A percentile compares a stretch with the other conserved stretches of the same genome.
phyloP scores from a whole-genome alignment of 2,888 invertebrate species.

The Kryphioiulus occultus region DNA sequence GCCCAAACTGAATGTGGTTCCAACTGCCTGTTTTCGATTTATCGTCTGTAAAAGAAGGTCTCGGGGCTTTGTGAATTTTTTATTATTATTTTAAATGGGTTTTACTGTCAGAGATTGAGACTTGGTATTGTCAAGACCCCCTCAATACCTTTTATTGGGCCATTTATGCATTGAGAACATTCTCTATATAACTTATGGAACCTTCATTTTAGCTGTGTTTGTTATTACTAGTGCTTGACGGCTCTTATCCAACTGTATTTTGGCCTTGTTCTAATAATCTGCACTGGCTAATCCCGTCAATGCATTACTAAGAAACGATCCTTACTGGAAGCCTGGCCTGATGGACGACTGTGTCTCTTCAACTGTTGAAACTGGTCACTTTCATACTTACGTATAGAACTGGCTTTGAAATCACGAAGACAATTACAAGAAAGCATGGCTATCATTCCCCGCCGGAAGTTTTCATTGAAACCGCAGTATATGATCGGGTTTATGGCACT shows the following conservation, averaged over 20 bases:
- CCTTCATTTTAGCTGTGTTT: neutral
- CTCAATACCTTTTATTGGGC: neutral
- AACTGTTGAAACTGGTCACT: neutral
- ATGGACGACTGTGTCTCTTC: neutral
- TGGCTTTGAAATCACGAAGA: slow-evolving; percentile 44
- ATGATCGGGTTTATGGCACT: slow-evolving; percentile 63
- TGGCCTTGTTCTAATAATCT: slow-evolving; percentile 5
- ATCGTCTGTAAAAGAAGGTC: neutral
- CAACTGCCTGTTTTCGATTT: neutral
- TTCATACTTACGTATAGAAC: slow-evolving; percentile 42
- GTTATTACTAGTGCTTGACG: neutral
- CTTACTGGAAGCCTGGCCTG: neutral
- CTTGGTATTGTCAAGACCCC: neutral
- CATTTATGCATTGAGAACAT: neutral
- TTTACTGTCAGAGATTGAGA: neutral
- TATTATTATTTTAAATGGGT: neutral
- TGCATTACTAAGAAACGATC: neutral
- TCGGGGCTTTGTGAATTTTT: neutral
- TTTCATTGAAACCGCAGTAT: slow-evolving; percentile 64
- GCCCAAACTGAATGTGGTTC: neutral
- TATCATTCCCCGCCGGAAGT: slow-evolving; percentile 62
- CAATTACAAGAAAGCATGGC: slow-evolving; percentile 55
- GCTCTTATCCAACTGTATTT: neutral
- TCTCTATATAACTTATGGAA: neutral
- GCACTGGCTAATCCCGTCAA: neutral